Base-by-base conservation (phyloP, 2,888 invertebrate species). In the Junonia oenone region DNA sequence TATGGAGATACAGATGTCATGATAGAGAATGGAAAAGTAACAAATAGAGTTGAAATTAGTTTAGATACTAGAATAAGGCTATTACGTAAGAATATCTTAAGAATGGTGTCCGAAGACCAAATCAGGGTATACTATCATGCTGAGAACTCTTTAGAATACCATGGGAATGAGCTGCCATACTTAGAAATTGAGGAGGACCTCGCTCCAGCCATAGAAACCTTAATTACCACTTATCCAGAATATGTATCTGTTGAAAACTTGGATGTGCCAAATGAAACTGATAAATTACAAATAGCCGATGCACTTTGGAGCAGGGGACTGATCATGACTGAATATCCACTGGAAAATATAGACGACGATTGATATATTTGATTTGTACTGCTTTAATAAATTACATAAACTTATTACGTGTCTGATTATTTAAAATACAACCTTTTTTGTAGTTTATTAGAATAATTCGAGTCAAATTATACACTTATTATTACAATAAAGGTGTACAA, bases 101-200 rank as follows among this genome's bases (percentile, higher is more conserved):
- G 83, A 60, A 81, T 97, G 68, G 92, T 95, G 0, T 80, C 91
- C 17, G 95, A 96, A 69, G 93, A 91, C 89, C 56, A 67, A 0
- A 81, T 94, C 15, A 92, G 92, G 47, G 71, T 98, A 29, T 98
- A 97, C 81, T 96, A 96, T 79, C 94, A 94, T 63, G 89, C 94
- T 40, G 97, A 98, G 72, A 99, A 99, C 81, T 94, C 95, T 0
- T 91, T 95, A 62, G 94, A 95, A 67, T 98, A 97, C 74, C 96
- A 97, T 73, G 96, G 94, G 31, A 93, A 93, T 73, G 97, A 97
- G 29, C 94, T 91, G 73, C 71, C 81, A 11, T 89, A 68, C 62
- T 78, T 98, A 59, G 96, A 96, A 75, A 92, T 98, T 58, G 92
- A 93, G 9, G 85, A 91, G 1, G 91, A 92, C 0, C 85, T 93